phyloP scores from a whole-genome alignment of 2,113 vertebrate genomes.

The Oxygymnocypris stewartii region DNA sequence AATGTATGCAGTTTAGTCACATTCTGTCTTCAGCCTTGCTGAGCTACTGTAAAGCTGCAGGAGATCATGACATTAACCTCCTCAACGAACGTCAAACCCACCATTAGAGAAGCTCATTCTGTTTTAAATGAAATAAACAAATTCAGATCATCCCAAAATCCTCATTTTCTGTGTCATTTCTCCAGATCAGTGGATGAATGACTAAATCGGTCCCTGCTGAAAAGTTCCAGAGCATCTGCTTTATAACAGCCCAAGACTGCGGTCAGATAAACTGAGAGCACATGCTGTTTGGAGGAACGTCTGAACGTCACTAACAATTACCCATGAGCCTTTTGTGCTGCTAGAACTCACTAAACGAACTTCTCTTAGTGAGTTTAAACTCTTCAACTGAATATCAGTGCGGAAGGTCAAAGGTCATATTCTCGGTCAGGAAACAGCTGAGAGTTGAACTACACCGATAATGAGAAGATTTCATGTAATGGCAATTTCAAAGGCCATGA shows the following conservation, averaged over 20 bases:
- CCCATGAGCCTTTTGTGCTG: background rate
- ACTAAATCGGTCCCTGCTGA: background rate
- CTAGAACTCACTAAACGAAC: background rate
- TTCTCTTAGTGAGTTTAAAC: background rate
- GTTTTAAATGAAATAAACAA: background rate
- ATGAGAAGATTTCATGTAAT: background rate
- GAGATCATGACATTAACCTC: background rate
- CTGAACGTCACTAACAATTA: background rate
- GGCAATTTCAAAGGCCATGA: background rate
- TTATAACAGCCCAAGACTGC: background rate
- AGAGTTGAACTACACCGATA: background rate
- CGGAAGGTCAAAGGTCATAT: background rate
- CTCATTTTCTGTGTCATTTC: background rate
- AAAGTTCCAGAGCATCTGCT: constrained; percentile 1
- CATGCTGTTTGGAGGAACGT: background rate
- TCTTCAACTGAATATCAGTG: background rate
- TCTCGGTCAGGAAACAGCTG: background rate
- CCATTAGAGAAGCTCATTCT: background rate
- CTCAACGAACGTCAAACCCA: background rate
- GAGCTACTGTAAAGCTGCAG: background rate
- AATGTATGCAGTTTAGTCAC: background rate
- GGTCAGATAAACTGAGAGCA: constrained; percentile 19
- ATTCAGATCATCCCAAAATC: constrained; percentile 7
- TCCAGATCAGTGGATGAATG: background rate
- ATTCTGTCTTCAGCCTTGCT: background rate